phyloP scores from a whole-genome alignment of 2,113 vertebrate genomes.

The Clarias magur region DNA sequence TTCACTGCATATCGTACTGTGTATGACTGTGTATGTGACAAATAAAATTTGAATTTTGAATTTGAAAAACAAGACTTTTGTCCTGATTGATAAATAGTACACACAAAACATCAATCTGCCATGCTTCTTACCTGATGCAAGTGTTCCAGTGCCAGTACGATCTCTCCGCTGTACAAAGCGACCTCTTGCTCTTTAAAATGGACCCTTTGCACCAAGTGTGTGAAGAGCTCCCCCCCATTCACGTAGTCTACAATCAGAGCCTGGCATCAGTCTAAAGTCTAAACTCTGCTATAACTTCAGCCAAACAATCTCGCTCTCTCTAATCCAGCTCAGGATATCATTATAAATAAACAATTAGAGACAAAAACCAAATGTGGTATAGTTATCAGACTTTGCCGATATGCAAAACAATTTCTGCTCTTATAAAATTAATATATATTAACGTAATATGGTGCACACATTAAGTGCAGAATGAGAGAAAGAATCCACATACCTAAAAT shows the following conservation, averaged over 20 bases:
- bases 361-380: not conserved
- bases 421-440: not conserved
- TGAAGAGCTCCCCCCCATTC: conserved; percentile 96
- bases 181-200: conserved; percentile 92
- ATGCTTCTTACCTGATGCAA: conserved; percentile 86
- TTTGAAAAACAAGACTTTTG: not conserved
- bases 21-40: too few relatives aligned
- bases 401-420: not conserved
- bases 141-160: conserved; percentile 91
- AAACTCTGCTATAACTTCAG: conserved; percentile 13
- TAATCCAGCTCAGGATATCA: not conserved
- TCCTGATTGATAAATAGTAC: not conserved
- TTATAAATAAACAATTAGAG: not conserved
- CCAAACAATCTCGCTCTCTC: not conserved
- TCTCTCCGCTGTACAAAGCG: conserved; percentile 92
- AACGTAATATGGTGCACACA: not conserved
- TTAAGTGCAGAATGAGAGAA: not conserved
- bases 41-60: too few relatives aligned
- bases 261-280: conserved; percentile 23
- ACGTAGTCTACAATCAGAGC: conserved; percentile 84
- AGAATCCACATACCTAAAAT: conserved; percentile 80
- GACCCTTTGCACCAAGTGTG: conserved; percentile 96
- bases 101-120: not conserved
- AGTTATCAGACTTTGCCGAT: not conserved
- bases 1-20: too few relatives aligned